Evolutionary conservation across 2,113 vertebrate genomes (phyloP).

Genomic region (Mastomys natalensis): DNA sequence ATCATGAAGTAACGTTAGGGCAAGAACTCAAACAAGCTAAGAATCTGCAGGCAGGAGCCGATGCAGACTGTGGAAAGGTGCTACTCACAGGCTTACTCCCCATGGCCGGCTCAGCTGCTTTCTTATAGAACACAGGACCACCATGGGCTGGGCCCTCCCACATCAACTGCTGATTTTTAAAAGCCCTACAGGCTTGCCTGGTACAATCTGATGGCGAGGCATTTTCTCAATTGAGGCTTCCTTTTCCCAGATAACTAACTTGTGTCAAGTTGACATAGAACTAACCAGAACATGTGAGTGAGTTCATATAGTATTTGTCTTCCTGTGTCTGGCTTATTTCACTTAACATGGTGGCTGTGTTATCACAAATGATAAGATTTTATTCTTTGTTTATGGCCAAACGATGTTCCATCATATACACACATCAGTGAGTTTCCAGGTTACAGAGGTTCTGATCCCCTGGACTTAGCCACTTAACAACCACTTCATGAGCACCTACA

Average conservation of each 20-base stretch:
- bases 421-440: neutral
- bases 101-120: neutral
- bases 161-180: neutral
- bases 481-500: accelerated
- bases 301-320: neutral
- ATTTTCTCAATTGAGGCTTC: neutral
- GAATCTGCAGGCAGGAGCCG: neutral
- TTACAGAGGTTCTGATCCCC: neutral
- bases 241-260: neutral
- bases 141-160: neutral
- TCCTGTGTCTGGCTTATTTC: constrained; percentile 15
- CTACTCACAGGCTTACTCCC: neutral
- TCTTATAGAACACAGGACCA: neutral
- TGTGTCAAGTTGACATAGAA: neutral
- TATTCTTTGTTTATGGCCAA: neutral
- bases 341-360: neutral
- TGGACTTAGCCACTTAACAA: neutral
- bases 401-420: neutral
- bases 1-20: neutral
- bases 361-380: neutral
- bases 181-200: neutral
- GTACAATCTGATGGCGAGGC: neutral
- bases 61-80: neutral
- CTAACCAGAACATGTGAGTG: neutral
- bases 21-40: neutral